Percentiles rank a stretch among this genome's conserved stretches.
Evolutionary conservation across 2,797 vertebrate species (phyloP).

Genomic region (Tinamus major): DNA sequence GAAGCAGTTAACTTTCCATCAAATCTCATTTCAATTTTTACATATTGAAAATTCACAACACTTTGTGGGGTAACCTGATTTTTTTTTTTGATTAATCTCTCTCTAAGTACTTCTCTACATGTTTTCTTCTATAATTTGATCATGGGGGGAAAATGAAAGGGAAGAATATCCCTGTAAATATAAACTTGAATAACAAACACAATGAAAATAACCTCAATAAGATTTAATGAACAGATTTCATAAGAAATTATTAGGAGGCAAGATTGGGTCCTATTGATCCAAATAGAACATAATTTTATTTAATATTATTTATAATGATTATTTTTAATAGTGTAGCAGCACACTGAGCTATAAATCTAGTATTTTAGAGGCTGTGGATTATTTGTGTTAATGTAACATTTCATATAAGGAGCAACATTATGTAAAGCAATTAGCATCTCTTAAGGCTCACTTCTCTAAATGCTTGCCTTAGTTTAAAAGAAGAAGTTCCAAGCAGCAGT

Average conservation of each 20-base stretch:
- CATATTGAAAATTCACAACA: neutral
- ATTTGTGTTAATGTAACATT: neutral
- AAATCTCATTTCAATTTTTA: neutral
- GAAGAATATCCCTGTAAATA: neutral
- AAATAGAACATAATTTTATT: neutral
- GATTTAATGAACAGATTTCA: neutral
- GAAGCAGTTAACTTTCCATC: neutral
- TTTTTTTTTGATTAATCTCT: neutral
- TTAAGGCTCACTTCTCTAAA: neutral
- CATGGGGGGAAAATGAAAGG: neutral
- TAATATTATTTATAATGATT: neutral
- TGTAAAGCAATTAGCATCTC: constrained; percentile 61
- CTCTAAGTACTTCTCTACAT: neutral
- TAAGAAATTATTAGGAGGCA: neutral
- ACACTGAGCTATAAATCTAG: neutral
- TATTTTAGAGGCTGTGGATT: neutral
- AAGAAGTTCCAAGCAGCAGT: neutral
- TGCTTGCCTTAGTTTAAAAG: neutral
- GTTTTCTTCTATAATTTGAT: neutral
- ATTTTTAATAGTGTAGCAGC: neutral
- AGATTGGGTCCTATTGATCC: neutral
- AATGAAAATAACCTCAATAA: neutral
- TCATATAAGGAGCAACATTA: constrained; percentile 79
- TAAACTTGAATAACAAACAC: neutral
- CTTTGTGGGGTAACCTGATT: neutral